phyloP scores from a whole-genome alignment of 2,888 invertebrate species.

The Chymomyza amoena region DNA sequence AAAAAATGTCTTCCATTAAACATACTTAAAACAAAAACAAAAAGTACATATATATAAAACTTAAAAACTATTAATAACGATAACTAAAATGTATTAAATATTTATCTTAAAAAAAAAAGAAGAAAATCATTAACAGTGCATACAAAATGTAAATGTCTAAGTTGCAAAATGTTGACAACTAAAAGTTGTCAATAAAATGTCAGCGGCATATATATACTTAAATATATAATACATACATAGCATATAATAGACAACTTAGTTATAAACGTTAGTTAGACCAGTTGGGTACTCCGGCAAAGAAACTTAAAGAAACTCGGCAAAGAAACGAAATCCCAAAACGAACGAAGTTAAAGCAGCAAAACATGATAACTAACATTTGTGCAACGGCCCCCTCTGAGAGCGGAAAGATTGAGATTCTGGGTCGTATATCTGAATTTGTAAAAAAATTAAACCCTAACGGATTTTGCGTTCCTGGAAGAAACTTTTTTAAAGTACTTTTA shows the following conservation, averaged over 20 bases:
- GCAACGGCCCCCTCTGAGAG: no score
- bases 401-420: no score
- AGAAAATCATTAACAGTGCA: slow-evolving; percentile 9
- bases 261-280: slow-evolving; percentile 1
- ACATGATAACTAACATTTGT: no score
- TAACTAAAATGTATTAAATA: slow-evolving; percentile 38
- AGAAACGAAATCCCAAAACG: slow-evolving; percentile 7
- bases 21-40: slow-evolving; percentile 70
- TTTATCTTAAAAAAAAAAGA: slow-evolving; percentile 12
- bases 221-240: slow-evolving; percentile 25
- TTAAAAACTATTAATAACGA: slow-evolving; percentile 58
- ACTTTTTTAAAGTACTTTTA: no score
- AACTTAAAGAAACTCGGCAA: slow-evolving; percentile 7
- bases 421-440: no score
- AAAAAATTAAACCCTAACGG: no score
- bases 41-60: slow-evolving; percentile 33
- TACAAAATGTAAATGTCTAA: slow-evolving; percentile 39
- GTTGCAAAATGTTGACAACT: slow-evolving; percentile 31
- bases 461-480: no score
- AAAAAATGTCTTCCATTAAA: slow-evolving; percentile 79
- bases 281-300: slow-evolving; percentile 23
- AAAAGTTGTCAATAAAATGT: slow-evolving; percentile 45
- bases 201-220: slow-evolving; percentile 30
- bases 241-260: slow-evolving; percentile 49
- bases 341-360: slow-evolving; percentile 32